A percentile compares a stretch with the other conserved stretches of the same genome.
These are phyloP conservation scores for Gymnarchus niloticus DNA, from an alignment of 2,113 vertebrate species.

Conservation along the genomic window DNA sequence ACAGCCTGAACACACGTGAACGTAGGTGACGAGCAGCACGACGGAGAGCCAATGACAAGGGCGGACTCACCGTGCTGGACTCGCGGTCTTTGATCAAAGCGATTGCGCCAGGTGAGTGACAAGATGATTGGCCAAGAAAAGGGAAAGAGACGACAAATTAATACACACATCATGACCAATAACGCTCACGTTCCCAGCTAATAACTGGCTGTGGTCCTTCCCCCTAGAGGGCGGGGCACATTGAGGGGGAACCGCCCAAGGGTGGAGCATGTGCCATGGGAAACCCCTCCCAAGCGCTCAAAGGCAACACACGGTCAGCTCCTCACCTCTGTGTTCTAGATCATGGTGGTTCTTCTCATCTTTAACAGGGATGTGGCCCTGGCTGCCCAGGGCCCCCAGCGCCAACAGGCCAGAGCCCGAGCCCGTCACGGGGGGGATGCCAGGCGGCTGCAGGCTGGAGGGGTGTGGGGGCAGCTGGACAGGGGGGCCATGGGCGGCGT, in stretches of 20 bases:
- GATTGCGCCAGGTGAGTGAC: constrained; percentile 49
- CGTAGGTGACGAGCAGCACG: constrained; percentile 29
- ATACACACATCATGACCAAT: constrained; percentile 29
- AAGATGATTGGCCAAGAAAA: constrained; percentile 55
- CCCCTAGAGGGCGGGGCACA: neutral
- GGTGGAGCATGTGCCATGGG: neutral
- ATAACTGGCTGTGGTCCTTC: neutral
- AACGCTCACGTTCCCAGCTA: neutral
- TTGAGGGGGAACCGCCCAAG: neutral
- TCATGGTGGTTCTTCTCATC: constrained; percentile 96
- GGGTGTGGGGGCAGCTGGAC: constrained; percentile 89
- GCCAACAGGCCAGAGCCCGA: constrained; percentile 83
- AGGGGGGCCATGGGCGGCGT: constrained; percentile 84
- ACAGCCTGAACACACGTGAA: constrained; percentile 20
- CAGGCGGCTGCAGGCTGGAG: constrained; percentile 84
- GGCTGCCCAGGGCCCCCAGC: constrained; percentile 82
- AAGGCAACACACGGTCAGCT: constrained; percentile 26
- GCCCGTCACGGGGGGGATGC: constrained; percentile 76
- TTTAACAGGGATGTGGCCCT: constrained; percentile 87
- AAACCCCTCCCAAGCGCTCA: neutral
- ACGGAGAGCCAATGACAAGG: constrained; percentile 19
- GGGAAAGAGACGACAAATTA: constrained; percentile 51
- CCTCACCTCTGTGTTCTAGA: constrained; percentile 90
- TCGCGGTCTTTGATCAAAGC: constrained; percentile 76
- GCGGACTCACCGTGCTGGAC: constrained; percentile 81